Evolutionary conservation across 2,888 invertebrate genomes (phyloP), one percentile per base, ranked within the genome.

Genomic region (Aplocera efformata): DNA sequence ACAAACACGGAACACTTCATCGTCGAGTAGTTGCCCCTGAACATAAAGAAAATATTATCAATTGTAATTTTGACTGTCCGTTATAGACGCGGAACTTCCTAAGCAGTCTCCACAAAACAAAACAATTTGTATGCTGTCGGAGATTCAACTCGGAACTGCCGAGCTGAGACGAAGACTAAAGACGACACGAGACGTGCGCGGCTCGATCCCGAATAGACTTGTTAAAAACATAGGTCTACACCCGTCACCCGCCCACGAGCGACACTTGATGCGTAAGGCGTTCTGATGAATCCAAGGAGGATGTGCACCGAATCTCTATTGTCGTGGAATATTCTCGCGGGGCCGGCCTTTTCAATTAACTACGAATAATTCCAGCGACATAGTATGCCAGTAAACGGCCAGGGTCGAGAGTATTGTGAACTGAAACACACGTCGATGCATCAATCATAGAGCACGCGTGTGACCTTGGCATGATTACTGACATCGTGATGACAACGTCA

Each of bases 231-330:
- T 47, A 32, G 43, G 48, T 42, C 37, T 41, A 35, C 27, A 32
- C 31, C 13, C 29, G 21, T 32, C 27, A 29, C 10, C 36, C 44
- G 41, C 39, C 50, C 52, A 46, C 44, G 41, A 41, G 34, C 13
- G 32, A 10, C 42, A 33, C 40, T 44, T 42, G 43, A 35, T 39
- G 41, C 42, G 43, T 40, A 44, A 42, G 46, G 33, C 48, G 46
- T 45, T 42, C 35, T 44, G 42, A 38, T 42, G 34, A 28, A 33
- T 22, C 22, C 42, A 50, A 54, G 39, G 37, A 52, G 48, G 40
- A 36, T 51, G 48, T 51, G 52, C 46, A 50, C 50, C 45, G 35
- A 54, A 51, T 51, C 32, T 10, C 42, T 45, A 48, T 48, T 48
- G 46, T n/a, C 45, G 35, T 35, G 24, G 13, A 34, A 13, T 33